phyloP scores from a whole-genome alignment of 2,113 vertebrate species.

The Ursus arctos region DNA sequence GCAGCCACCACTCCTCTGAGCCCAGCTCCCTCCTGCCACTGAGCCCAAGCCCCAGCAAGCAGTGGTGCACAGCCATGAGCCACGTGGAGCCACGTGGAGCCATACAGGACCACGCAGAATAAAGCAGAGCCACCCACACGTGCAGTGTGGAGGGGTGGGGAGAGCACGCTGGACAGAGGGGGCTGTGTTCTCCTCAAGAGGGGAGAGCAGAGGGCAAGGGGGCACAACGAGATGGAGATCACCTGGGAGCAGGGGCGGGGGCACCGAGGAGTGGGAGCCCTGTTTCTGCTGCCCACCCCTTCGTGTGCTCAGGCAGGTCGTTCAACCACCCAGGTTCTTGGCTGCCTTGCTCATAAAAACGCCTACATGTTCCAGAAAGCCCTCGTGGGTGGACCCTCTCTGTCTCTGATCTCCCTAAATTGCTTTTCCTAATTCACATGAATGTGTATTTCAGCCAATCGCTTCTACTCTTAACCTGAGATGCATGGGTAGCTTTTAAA shows the following conservation, averaged over 20 bases:
- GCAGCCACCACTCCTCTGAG: neutral
- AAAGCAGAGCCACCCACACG: rapidly evolving
- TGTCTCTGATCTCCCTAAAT: neutral
- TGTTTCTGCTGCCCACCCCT: neutral
- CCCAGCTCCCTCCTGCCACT: neutral
- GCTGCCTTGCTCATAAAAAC: neutral
- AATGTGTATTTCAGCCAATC: neutral
- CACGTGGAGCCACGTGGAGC: rapidly evolving
- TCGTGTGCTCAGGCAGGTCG: neutral
- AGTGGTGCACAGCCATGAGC: neutral
- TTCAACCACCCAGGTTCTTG: neutral
- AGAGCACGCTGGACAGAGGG: neutral
- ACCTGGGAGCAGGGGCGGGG: neutral
- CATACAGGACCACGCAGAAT: rapidly evolving
- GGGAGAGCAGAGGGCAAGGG: neutral
- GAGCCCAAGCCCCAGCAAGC: neutral
- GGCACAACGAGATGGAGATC: no score
- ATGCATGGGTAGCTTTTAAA: neutral
- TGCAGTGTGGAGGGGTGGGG: rapidly evolving
- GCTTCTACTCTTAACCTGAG: neutral
- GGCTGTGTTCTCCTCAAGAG: neutral
- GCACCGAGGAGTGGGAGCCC: neutral
- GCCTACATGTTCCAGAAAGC: neutral
- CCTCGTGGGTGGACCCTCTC: neutral
- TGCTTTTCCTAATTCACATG: neutral